A percentile compares a stretch with the other conserved stretches of the same genome.
phyloP scores from a whole-genome alignment of 1,140 invertebrate species.

The Agrypnia vestita region DNA sequence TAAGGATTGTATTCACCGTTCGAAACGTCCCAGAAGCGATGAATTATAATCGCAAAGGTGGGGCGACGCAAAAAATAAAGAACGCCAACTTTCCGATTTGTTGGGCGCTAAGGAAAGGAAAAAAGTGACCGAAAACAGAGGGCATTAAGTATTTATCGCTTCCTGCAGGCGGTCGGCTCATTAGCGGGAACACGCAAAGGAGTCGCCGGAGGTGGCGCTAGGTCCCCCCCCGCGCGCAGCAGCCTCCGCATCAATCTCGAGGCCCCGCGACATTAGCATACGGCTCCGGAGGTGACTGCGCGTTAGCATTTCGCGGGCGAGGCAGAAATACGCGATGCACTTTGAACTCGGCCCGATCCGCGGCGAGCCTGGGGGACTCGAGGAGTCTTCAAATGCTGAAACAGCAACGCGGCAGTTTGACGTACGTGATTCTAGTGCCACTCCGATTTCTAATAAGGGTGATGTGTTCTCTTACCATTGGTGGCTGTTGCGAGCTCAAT shows the following conservation, averaged over 20 bases:
- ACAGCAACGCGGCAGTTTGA: background rate
- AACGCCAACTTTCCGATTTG: background rate
- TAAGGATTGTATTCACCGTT: too few species aligned
- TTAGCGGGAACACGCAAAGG: slow-evolving; percentile 53
- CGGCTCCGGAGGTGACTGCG: background rate
- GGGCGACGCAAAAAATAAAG: background rate
- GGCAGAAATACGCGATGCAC: slow-evolving; percentile 16
- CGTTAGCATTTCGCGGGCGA: slow-evolving; percentile 22
- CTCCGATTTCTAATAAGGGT: background rate
- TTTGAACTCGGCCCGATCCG: slow-evolving; percentile 15
- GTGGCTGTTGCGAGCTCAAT: too few species aligned
- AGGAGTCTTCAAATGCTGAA: slow-evolving; percentile 38
- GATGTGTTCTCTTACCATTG: background rate
- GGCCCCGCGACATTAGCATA: slow-evolving; percentile 12
- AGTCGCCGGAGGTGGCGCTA: slow-evolving; percentile 5
- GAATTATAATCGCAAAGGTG: background rate
- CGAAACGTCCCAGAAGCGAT: too few species aligned
- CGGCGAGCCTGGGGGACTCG: background rate
- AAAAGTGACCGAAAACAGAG: slow-evolving; percentile 1
- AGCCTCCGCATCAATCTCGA: slow-evolving; percentile 17
- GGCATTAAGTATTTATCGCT: slow-evolving; percentile 57
- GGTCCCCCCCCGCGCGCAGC: background rate
- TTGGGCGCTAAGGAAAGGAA: background rate
- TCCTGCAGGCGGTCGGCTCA: slow-evolving; percentile 57
- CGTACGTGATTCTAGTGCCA: slow-evolving; percentile 3